Conservation (phyloP, 2,797 vertebrate genomes). For the Tokudaia muenninki region DNA sequence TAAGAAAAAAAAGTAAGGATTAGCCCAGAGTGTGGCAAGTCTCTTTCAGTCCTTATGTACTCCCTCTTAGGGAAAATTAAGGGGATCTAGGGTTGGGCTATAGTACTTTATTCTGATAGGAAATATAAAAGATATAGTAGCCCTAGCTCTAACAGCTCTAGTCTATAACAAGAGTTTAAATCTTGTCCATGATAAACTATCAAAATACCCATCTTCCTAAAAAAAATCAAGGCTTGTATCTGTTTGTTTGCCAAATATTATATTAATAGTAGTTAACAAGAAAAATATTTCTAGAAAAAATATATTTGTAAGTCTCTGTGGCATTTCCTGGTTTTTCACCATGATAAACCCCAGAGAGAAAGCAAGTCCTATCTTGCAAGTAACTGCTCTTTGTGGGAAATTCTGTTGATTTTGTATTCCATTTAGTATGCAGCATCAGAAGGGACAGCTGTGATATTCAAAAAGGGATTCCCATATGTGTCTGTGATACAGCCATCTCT, state of each 20-base stretch:
- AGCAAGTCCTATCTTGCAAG: not conserved
- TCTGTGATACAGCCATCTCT: not conserved
- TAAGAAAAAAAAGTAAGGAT: not conserved
- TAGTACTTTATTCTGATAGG: not conserved
- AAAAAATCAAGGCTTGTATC: not conserved
- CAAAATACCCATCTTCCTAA: not conserved
- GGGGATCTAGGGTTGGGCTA: not conserved
- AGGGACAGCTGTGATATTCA: not conserved
- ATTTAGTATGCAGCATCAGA: not conserved
- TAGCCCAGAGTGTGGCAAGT: not conserved
- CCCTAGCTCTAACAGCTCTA: not conserved
- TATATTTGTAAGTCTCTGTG: not conserved
- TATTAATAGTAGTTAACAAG: not conserved
- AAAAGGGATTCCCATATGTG: not conserved
- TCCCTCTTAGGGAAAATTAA: not conserved
- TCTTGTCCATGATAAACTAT: not conserved
- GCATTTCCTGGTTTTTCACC: not conserved
- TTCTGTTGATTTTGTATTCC: not conserved
- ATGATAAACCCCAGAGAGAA: not conserved
- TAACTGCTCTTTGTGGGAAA: slow-evolving; percentile 4
- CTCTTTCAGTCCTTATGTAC: not conserved
- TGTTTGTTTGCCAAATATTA: not conserved
- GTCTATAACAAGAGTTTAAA: not conserved
- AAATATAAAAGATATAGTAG: not conserved
- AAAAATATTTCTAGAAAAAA: not conserved